Conservation (phyloP, 2,797 vertebrate genomes). For the Fratercula arctica region DNA sequence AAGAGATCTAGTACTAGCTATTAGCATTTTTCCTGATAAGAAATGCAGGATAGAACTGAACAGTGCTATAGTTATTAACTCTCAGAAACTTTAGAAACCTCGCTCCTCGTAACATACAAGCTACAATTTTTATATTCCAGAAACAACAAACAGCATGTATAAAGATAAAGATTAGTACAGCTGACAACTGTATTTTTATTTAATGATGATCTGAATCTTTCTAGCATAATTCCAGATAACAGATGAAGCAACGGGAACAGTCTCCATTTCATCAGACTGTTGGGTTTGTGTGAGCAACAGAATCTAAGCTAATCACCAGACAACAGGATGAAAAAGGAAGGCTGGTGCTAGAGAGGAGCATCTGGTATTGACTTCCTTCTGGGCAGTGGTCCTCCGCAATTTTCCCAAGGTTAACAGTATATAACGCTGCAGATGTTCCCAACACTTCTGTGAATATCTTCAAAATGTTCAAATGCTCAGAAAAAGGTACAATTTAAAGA, state of each 20-base stretch:
- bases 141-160: neutral
- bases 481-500: neutral
- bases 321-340: neutral
- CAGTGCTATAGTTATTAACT: neutral
- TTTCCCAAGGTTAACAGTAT: neutral
- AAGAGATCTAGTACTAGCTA: neutral
- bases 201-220: neutral
- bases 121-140: neutral
- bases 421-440: neutral
- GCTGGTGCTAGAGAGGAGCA: neutral
- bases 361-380: neutral
- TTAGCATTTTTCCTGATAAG: neutral
- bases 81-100: neutral
- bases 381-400: neutral
- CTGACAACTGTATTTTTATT: neutral
- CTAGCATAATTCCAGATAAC: neutral
- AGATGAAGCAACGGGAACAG: neutral
- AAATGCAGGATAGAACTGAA: neutral
- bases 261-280: neutral
- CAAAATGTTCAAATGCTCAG: neutral
- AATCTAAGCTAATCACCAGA: neutral
- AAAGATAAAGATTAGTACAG: neutral
- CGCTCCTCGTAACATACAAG: neutral
- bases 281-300: neutral
- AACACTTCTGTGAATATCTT: neutral